Base-by-base conservation (phyloP, 2,113 vertebrate species). In the Anarrhichthys ocellatus region DNA sequence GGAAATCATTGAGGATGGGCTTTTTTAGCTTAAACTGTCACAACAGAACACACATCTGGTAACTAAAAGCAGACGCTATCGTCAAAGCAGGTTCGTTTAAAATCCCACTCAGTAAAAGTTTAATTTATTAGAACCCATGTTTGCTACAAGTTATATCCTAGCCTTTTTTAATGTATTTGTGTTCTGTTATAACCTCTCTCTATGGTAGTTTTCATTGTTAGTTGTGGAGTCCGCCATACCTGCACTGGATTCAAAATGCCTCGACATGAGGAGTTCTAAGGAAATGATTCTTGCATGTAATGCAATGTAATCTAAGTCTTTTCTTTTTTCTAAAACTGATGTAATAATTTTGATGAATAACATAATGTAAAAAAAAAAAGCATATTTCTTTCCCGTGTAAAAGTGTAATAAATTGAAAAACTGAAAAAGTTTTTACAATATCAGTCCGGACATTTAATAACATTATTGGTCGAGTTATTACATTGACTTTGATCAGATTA, bases 1-100 rank as follows among this genome's bases (percentile, higher is more conserved):
- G 40, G 20, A 59, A 74, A 59, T 61, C 42, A 78, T 6, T 14
- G 22, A 74, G 69, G 58, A 40, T 61, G 56, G n/a, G 24, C 17
- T 71, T 46, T 44, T 29, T 29, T 29, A 46, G 15, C 20, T 9
- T 17, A n/a, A 64, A 66, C 17, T 34, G 52, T 68, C 20, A 2
- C 38, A 78, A 24, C 2, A 42, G 38, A 22, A 42, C 17, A 40
- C 17, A 40, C 34, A 40, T 20, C 17, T 48, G 34, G n/a, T 18
- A 18, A 4, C 36, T n/a, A 9, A 69, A 34, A 46, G 54, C 36
- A n/a, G 36, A 22, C 4, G 22, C 24, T 10, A 27, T 9, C 22
- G 29, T 48, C 4, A 18, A 20, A 62, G 58, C 7, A 48, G 46
- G 46, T 50, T 6, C 9, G 24, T 20, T 59, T 62, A n/a, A 50